phyloP scores from a whole-genome alignment of 2,888 invertebrate genomes.

The Caenorhabditis zanzibari region DNA sequence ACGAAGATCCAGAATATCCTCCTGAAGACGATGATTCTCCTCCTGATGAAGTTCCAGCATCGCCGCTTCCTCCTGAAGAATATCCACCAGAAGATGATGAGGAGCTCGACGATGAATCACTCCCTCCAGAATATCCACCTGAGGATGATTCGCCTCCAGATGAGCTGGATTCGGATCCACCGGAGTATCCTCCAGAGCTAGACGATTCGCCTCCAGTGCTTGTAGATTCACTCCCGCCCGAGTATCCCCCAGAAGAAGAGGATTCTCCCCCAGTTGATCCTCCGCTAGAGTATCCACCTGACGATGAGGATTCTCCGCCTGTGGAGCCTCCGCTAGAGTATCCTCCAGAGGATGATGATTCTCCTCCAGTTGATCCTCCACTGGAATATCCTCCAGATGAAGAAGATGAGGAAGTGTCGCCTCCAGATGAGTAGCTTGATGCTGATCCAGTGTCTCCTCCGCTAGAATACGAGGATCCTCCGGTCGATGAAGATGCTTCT shows the following conservation, averaged over 20 bases:
- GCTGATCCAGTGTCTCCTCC: not conserved
- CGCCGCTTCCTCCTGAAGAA: conserved; percentile 36
- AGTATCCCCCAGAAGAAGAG: conserved; percentile 26
- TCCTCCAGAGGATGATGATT: conserved; percentile 7
- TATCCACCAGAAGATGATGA: conserved; percentile 45
- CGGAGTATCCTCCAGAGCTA: conserved; percentile 2
- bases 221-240: conserved; percentile 24
- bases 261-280: conserved; percentile 10
- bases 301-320: conserved; percentile 15
- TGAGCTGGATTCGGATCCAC: conserved; percentile 3
- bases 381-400: conserved; percentile 1
- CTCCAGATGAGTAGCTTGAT: conserved; percentile 16
- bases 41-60: conserved; percentile 44
- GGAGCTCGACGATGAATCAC: conserved; percentile 46
- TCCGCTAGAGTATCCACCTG: conserved; percentile 1
- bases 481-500: not conserved
- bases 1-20: conserved; percentile 23
- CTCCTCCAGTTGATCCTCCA: conserved; percentile 13
- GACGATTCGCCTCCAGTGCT: conserved; percentile 28
- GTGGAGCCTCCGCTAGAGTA: not conserved
- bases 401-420: conserved; percentile 6
- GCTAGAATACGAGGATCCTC: conserved; percentile 30
- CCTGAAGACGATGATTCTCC: conserved; percentile 30
- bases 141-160: conserved; percentile 24
- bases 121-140: conserved; percentile 53